These are phyloP conservation scores for Psettodes erumei DNA, from an alignment of 2,113 vertebrate genomes.

Conservation along the genomic window DNA sequence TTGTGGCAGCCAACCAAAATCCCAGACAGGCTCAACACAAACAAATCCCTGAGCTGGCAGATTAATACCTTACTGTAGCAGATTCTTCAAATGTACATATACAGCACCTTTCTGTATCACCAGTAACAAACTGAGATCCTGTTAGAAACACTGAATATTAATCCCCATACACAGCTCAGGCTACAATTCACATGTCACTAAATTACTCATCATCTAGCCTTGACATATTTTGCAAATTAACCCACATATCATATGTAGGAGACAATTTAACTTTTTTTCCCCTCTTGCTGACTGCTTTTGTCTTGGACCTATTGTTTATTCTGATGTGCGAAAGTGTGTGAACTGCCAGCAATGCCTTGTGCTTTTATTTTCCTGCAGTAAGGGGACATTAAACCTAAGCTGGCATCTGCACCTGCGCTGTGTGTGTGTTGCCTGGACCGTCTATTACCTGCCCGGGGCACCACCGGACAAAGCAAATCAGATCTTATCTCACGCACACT, in stretches of 20 bases:
- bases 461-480: constrained; percentile 35
- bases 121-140: constrained; percentile 32
- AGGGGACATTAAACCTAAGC: constrained; percentile 23
- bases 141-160: constrained; percentile 44
- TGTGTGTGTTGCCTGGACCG: constrained; percentile 2
- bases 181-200: neutral
- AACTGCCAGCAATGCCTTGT: neutral
- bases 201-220: constrained; percentile 3
- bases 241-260: neutral
- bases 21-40: constrained; percentile 49
- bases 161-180: constrained; percentile 11
- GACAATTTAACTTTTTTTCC: neutral
- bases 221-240: neutral
- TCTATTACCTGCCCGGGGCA: constrained; percentile 1
- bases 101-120: constrained; percentile 31
- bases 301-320: neutral
- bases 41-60: constrained; percentile 25
- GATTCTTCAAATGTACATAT: constrained; percentile 9
- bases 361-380: neutral
- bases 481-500: constrained; percentile 47
- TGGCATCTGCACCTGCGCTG: constrained; percentile 12
- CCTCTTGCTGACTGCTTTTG: neutral
- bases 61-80: constrained; percentile 37
- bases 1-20: constrained; percentile 36
- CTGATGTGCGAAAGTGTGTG: neutral